A percentile compares a stretch with the other conserved stretches of the same genome.
Conservation (phyloP, 2,797 vertebrate genomes). For the Bryconaethiops microstoma region DNA sequence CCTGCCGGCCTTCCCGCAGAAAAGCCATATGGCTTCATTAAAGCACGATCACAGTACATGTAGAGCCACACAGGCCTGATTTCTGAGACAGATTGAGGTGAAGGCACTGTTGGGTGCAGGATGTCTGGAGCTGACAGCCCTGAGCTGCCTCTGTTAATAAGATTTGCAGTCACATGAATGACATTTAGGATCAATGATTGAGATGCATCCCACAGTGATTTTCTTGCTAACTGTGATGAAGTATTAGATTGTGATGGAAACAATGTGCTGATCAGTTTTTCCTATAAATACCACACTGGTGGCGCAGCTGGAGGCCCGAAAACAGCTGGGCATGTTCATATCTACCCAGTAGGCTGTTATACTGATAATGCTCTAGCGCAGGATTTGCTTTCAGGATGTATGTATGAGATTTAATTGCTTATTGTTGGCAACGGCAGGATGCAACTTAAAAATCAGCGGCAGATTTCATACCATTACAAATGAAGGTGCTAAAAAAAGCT, state of each 20-base stretch:
- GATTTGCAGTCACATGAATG: slow-evolving; percentile 46
- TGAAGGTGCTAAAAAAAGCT: no score
- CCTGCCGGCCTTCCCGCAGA: slow-evolving; percentile 71
- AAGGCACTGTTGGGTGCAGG: slow-evolving; percentile 32
- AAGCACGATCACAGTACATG: slow-evolving; percentile 49
- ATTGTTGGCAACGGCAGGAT: not conserved
- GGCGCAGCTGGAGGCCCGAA: slow-evolving; percentile 10
- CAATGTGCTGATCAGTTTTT: slow-evolving; percentile 48
- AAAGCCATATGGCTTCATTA: slow-evolving; percentile 80
- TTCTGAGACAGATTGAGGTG: slow-evolving; percentile 40
- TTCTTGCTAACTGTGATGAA: slow-evolving; percentile 30
- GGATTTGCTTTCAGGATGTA: not conserved
- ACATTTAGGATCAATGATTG: slow-evolving; percentile 47
- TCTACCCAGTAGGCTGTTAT: slow-evolving; percentile 7
- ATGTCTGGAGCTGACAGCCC: slow-evolving; percentile 15
- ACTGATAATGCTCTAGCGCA: not conserved
- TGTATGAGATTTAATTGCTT: not conserved
- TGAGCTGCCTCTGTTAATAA: slow-evolving; percentile 42
- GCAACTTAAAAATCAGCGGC: not conserved
- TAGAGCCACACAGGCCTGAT: slow-evolving; percentile 28
- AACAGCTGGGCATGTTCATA: slow-evolving; percentile 1
- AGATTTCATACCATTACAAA: not conserved
- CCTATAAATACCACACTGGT: slow-evolving; percentile 30
- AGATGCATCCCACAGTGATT: slow-evolving; percentile 40
- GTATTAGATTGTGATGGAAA: slow-evolving; percentile 28